These are phyloP conservation scores for Amphiprion clarkii DNA, from an alignment of 2,797 vertebrate species.

Conservation along the genomic window DNA sequence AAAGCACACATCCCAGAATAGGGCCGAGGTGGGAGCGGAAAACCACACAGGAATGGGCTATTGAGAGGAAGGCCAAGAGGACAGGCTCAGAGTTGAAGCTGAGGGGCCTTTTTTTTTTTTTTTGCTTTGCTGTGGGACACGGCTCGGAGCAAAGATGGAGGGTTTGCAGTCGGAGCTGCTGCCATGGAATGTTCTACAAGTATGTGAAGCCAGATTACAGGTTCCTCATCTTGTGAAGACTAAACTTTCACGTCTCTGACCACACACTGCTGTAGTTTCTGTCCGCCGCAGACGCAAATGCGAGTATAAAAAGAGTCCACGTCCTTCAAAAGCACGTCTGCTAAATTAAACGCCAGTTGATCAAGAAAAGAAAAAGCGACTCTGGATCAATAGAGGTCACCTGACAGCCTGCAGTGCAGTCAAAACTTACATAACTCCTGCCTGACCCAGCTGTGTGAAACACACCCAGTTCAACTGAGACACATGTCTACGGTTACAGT, in stretches of 20 bases:
- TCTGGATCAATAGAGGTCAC: not conserved
- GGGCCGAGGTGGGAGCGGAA: slow-evolving; percentile 66
- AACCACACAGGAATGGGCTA: slow-evolving; percentile 72
- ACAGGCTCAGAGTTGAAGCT: slow-evolving; percentile 16
- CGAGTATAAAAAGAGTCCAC: slow-evolving; percentile 8
- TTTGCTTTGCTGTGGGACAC: slow-evolving; percentile 31
- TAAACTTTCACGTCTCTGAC: slow-evolving; percentile 58
- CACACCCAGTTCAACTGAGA: slow-evolving; percentile 57
- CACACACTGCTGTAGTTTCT: slow-evolving; percentile 63
- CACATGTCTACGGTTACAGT: slow-evolving; percentile 46
- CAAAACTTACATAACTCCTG: slow-evolving; percentile 40
- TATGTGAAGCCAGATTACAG: slow-evolving; percentile 68
- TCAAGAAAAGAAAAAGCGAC: not conserved
- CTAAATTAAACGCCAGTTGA: not conserved
- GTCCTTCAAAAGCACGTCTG: not conserved
- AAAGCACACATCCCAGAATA: slow-evolving; percentile 80
- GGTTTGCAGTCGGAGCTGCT: slow-evolving; percentile 34
- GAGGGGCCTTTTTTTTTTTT: slow-evolving; percentile 27
- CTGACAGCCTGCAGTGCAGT: slow-evolving; percentile 6
- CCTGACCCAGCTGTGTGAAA: slow-evolving; percentile 51
- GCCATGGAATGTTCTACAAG: slow-evolving; percentile 65
- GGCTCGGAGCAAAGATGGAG: slow-evolving; percentile 27
- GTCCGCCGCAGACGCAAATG: slow-evolving; percentile 11
- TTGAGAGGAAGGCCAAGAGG: slow-evolving; percentile 47
- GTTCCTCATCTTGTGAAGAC: slow-evolving; percentile 51